phyloP scores from a whole-genome alignment of 2,888 invertebrate genomes.

The Phorcus lineatus region DNA sequence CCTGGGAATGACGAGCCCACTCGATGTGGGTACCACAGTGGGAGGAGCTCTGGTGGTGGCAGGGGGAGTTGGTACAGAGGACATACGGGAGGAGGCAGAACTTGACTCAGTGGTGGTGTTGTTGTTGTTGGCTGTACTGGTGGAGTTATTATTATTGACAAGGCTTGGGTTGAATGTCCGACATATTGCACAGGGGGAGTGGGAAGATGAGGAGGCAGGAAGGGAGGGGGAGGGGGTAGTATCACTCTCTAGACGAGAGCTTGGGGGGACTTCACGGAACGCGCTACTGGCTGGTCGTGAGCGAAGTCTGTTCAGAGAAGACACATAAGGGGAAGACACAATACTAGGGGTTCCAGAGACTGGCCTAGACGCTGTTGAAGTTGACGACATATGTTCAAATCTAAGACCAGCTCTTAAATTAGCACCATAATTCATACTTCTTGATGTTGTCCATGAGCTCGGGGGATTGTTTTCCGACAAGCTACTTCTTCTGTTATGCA shows the following conservation, averaged over 20 bases:
- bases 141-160: neutral
- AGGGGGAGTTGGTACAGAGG: neutral
- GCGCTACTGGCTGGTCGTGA: slow-evolving; percentile 16
- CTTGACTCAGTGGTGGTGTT: neutral
- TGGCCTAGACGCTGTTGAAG: neutral
- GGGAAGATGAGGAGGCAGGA: neutral
- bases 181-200: slow-evolving; percentile 10
- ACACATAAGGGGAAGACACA: slow-evolving; percentile 23
- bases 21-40: neutral
- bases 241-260: neutral
- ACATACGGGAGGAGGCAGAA: neutral
- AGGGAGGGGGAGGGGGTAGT: neutral
- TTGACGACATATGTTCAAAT: slow-evolving; percentile 6
- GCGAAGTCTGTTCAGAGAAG: slow-evolving; percentile 21
- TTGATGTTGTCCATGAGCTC: neutral
- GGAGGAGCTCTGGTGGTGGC: neutral
- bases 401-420: slow-evolving; percentile 12
- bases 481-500: neutral
- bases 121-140: neutral
- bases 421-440: neutral
- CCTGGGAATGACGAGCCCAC: neutral
- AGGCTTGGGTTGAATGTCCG: slow-evolving; percentile 1
- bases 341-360: slow-evolving; percentile 13
- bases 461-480: neutral
- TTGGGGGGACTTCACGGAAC: slow-evolving; percentile 13